Conservation (phyloP, 2,888 invertebrate genomes). For the Abrostola tripartita region DNA sequence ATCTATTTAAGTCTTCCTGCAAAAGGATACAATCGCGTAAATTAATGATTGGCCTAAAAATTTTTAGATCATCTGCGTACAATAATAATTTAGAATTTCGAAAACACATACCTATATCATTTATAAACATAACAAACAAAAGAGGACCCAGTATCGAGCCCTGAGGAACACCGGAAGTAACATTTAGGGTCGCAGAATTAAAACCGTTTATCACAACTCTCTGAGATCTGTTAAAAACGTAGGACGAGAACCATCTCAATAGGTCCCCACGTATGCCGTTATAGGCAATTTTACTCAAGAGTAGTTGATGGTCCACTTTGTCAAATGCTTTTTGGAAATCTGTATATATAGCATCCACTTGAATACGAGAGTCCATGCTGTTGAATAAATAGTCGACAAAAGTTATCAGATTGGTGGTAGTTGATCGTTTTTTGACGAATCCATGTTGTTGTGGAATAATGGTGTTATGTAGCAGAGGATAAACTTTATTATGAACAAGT, state of each 20-base stretch:
- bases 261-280: background rate
- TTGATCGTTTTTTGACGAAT: slow-evolving; percentile 10
- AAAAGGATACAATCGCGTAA: too few species aligned
- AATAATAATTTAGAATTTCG: too few species aligned
- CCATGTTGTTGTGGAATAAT: slow-evolving; percentile 12
- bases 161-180: slow-evolving; percentile 10
- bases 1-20: too few species aligned
- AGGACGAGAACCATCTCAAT: slow-evolving; percentile 8
- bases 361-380: slow-evolving; percentile 9
- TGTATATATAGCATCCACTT: slow-evolving; percentile 17
- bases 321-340: slow-evolving; percentile 32
- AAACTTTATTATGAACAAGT: slow-evolving; percentile 2
- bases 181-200: background rate
- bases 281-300: slow-evolving; percentile 8
- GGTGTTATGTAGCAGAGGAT: slow-evolving; percentile 1
- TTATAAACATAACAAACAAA: too few species aligned
- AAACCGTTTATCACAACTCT: slow-evolving; percentile 6
- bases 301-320: slow-evolving; percentile 9
- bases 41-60: too few species aligned
- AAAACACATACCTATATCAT: too few species aligned
- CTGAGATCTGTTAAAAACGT: slow-evolving; percentile 4
- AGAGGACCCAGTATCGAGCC: too few species aligned
- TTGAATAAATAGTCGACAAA: slow-evolving; percentile 12
- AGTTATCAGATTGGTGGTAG: slow-evolving; percentile 6
- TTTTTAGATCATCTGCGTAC: too few species aligned